Evolutionary conservation across 2,797 vertebrate genomes (phyloP).

Genomic region (Sebastes vulpes): DNA sequence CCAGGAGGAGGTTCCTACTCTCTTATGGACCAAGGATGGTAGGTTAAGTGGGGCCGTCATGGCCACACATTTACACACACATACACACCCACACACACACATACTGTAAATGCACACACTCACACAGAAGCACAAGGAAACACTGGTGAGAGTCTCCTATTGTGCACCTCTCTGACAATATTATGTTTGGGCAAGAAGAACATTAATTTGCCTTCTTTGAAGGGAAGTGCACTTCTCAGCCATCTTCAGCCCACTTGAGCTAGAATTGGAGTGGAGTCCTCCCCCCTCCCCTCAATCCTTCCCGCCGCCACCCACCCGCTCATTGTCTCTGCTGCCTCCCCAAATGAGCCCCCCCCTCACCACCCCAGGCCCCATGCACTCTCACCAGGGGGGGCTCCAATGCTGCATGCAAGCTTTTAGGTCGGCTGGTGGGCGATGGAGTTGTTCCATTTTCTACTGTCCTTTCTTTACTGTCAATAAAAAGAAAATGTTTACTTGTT

Average conservation of each 20-base stretch:
- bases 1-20: conserved; percentile 70
- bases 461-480: conserved; percentile 2
- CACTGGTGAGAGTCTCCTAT: conserved; percentile 73
- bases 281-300: conserved; percentile 35
- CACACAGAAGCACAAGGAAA: conserved; percentile 58
- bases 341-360: conserved; percentile 42
- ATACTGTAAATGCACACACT: conserved; percentile 59
- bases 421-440: background rate
- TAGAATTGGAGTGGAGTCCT: conserved; percentile 69
- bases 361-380: conserved; percentile 30
- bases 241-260: conserved; percentile 81
- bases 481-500: conserved; percentile 4
- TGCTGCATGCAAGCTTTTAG: conserved; percentile 30
- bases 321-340: conserved; percentile 70
- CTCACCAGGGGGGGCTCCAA: conserved; percentile 14
- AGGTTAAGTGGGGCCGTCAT: conserved; percentile 79
- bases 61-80: conserved; percentile 49
- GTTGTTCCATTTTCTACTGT: conserved; percentile 18
- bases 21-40: conserved; percentile 62
- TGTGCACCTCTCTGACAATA: conserved; percentile 81
- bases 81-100: conserved; percentile 44
- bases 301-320: conserved; percentile 67
- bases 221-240: conserved; percentile 80
- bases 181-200: conserved; percentile 86
- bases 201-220: conserved; percentile 85